Evolutionary conservation across 1,140 invertebrate species (phyloP).

Genomic region (Anoplolepis gracilipes): DNA sequence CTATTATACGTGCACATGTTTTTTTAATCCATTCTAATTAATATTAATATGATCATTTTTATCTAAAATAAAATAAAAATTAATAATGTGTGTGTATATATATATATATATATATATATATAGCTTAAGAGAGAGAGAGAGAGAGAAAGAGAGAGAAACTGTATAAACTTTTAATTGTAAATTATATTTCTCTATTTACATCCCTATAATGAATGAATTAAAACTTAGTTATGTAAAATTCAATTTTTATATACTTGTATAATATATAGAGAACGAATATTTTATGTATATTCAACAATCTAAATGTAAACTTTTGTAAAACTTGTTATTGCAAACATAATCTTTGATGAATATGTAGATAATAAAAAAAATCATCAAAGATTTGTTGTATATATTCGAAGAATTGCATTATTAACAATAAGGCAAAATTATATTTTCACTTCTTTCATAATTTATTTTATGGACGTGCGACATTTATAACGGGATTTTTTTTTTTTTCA

Average conservation of each 20-base stretch:
- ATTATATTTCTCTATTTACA: constrained; percentile 1
- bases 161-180: constrained; percentile 27
- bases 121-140: no score
- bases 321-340: neutral
- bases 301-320: neutral
- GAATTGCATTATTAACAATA: neutral
- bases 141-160: neutral
- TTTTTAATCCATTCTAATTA: constrained; percentile 3
- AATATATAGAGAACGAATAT: neutral
- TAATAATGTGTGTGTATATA: neutral
- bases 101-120: no score
- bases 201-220: constrained; percentile 13
- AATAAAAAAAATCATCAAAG: neutral
- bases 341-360: neutral
- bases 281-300: neutral
- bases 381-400: neutral
- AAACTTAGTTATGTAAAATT: neutral
- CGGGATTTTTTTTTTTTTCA: neutral
- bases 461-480: neutral
- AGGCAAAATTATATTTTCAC: no score
- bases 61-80: neutral
- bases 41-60: neutral
- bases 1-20: neutral
- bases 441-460: no score
- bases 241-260: neutral